These are phyloP conservation scores for Arenaria interpres DNA, from an alignment of 2,113 vertebrate species.

Conservation along the genomic window DNA sequence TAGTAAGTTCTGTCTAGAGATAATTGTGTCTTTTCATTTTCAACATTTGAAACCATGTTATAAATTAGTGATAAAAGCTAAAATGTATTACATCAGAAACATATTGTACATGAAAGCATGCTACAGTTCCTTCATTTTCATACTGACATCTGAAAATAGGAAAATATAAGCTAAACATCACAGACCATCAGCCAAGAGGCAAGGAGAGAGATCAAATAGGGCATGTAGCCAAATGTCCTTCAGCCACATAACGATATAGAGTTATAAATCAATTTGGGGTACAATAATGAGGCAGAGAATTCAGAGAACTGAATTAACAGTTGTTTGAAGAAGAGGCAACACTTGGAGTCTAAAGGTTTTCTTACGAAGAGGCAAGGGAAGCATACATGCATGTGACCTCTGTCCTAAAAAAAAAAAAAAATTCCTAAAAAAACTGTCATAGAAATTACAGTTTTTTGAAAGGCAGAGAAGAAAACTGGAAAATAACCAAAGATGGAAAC, in stretches of 20 bases:
- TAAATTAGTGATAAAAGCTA: not conserved
- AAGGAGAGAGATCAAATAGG: not conserved
- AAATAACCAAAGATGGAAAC: not conserved
- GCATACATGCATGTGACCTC: not conserved
- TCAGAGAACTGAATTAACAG: not conserved
- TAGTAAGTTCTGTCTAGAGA: not conserved
- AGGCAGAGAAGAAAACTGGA: not conserved
- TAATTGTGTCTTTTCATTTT: not conserved
- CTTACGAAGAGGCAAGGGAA: not conserved
- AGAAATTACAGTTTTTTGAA: not conserved
- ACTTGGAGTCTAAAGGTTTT: not conserved
- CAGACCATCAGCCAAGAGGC: not conserved
- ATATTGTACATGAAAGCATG: not conserved
- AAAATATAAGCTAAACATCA: conserved; percentile 33
- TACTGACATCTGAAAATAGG: conserved; percentile 20
- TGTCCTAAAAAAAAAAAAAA: not conserved
- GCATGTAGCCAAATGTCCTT: not conserved
- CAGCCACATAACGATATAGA: not conserved
- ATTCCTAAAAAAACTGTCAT: not conserved
- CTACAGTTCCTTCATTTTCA: conserved; percentile 6
- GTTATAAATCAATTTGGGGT: not conserved
- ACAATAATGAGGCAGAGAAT: not conserved
- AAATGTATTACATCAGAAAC: not conserved
- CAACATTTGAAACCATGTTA: not conserved
- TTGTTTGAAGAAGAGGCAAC: not conserved